Evolutionary conservation across 2,113 vertebrate species (phyloP).

Genomic region (Crypturellus undulatus): DNA sequence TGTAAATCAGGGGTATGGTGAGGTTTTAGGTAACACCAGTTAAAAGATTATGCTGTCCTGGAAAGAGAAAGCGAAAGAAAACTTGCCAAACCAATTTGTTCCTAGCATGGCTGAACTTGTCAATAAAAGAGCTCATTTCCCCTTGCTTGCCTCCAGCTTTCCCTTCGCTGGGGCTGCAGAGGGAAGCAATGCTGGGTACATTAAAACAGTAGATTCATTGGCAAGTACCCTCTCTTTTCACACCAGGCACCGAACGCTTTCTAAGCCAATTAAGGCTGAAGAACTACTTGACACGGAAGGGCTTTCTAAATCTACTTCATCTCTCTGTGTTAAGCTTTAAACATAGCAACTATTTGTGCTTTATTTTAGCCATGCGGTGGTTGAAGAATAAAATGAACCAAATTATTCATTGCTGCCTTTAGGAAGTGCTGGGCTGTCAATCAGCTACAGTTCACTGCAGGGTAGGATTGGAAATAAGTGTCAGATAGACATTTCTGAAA

Average conservation of each 20-base stretch:
- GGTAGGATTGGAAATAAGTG: background rate
- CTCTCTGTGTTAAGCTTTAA: background rate
- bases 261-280: background rate
- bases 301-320: background rate
- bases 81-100: background rate
- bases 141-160: background rate
- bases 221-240: background rate
- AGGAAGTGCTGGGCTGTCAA: background rate
- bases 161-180: background rate
- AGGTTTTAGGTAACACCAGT: background rate
- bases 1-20: background rate
- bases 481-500: background rate
- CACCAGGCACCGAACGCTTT: background rate
- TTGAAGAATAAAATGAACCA: background rate
- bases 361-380: background rate
- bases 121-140: background rate
- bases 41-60: background rate
- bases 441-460: background rate
- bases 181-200: background rate
- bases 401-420: background rate
- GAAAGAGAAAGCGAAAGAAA: conserved; percentile 28
- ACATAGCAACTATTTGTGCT: background rate
- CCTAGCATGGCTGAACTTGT: background rate
- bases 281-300: background rate
- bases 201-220: background rate